Evolutionary conservation across 2,113 vertebrate genomes (phyloP).

Genomic region (Struthidea cinerea): DNA sequence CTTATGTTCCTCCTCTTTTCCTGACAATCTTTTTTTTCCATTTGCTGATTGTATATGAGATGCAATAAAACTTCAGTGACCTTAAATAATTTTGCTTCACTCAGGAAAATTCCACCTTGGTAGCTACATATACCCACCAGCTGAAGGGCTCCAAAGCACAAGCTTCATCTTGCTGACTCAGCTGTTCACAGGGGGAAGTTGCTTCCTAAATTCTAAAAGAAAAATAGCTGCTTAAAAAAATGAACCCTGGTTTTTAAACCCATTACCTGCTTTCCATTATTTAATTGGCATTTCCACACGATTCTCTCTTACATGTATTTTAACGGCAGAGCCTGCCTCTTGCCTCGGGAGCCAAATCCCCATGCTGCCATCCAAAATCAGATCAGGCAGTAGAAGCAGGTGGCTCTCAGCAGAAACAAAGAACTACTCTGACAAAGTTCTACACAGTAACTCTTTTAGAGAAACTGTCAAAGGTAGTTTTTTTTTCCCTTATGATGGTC

Average conservation of each 20-base stretch:
- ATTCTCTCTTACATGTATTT: not conserved
- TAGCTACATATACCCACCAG: not conserved
- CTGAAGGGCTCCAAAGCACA: not conserved
- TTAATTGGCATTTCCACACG: not conserved
- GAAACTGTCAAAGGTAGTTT: not conserved
- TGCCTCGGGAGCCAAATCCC: not conserved
- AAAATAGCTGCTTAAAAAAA: not conserved
- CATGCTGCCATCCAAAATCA: not conserved
- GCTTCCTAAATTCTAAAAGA: not conserved
- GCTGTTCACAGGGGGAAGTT: not conserved
- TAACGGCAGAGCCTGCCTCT: not conserved
- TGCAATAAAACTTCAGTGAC: not conserved
- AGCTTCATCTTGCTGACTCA: not conserved
- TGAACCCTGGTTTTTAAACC: not conserved
- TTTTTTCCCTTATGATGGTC: not conserved
- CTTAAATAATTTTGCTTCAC: not conserved
- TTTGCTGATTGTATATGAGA: not conserved
- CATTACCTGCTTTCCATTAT: not conserved
- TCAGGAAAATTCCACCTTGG: not conserved
- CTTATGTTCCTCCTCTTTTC: not conserved
- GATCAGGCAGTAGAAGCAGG: not conserved
- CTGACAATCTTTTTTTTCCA: not conserved
- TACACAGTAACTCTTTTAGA: not conserved
- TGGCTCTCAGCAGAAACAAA: not conserved
- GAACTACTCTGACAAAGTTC: not conserved